Evolutionary conservation across 1,140 invertebrate genomes (phyloP).

Genomic region (Tetramorium simillimum): DNA sequence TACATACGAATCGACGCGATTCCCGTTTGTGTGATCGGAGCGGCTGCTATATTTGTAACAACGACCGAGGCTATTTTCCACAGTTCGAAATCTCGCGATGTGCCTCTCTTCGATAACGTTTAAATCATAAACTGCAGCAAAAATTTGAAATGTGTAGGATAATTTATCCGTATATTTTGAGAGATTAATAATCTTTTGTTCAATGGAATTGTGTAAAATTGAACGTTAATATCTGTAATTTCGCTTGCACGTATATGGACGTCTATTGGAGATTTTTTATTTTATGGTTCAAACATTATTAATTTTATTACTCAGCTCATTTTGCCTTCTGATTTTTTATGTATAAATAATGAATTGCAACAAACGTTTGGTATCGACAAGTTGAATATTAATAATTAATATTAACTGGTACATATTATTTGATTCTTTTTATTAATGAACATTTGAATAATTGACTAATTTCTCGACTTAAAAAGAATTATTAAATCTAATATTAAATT

Average conservation of each 20-base stretch:
- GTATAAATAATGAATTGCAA: too few species aligned
- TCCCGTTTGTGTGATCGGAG: not conserved
- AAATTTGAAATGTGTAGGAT: not conserved
- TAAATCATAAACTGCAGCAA: not conserved
- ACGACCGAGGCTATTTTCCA: not conserved
- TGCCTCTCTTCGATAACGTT: not conserved
- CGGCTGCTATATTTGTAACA: not conserved
- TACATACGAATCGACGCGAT: constrained; percentile 37
- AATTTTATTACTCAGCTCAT: not conserved
- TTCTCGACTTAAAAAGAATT: too few species aligned
- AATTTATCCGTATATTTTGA: not conserved
- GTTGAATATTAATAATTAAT: too few species aligned
- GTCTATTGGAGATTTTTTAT: not conserved
- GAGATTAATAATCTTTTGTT: not conserved
- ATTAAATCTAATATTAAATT: too few species aligned
- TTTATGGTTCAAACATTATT: not conserved
- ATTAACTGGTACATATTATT: too few species aligned
- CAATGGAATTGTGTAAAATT: not conserved
- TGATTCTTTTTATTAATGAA: too few species aligned
- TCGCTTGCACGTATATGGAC: not conserved
- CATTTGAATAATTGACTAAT: too few species aligned
- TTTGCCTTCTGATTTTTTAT: not conserved
- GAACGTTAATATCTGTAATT: not conserved
- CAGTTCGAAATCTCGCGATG: not conserved
- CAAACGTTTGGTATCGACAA: too few species aligned